A percentile compares a stretch with the other conserved stretches of the same genome.
Conservation (phyloP, 2,888 invertebrate species). For the Apamea epomidion region DNA sequence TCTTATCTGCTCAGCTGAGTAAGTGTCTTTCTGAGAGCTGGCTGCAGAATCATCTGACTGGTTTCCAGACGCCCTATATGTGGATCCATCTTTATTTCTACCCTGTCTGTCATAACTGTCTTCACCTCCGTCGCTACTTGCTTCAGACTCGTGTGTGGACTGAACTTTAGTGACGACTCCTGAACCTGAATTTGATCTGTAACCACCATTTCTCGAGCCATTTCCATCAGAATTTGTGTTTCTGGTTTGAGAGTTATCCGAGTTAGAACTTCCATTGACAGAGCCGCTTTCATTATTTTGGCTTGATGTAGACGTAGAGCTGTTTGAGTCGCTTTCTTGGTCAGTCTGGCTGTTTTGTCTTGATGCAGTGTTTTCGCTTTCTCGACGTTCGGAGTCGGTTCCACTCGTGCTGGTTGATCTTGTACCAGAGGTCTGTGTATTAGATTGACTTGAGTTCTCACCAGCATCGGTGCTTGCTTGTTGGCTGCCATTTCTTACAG, state of each 20-base stretch:
- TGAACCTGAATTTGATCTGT: background rate
- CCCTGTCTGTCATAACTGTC: background rate
- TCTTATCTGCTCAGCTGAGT: accelerated
- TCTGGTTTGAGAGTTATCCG: background rate
- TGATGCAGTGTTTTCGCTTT: no score
- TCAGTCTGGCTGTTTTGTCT: no score
- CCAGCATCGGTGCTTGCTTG: no score
- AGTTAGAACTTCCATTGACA: no score
- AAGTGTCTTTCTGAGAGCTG: background rate
- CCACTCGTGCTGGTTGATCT: no score
- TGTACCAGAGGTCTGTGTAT: no score
- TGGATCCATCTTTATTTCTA: background rate
- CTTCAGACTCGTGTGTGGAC: background rate
- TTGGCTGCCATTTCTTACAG: no score
- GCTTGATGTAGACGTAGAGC: background rate
- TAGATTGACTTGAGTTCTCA: no score
- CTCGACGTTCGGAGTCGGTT: no score
- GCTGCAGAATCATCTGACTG: background rate
- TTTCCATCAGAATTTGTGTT: background rate
- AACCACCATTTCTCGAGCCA: background rate
- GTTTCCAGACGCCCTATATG: background rate
- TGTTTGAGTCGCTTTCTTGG: no score
- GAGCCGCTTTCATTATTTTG: background rate
- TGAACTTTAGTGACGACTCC: accelerated
- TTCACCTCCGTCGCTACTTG: background rate